A percentile compares a stretch with the other conserved stretches of the same genome.
These are phyloP conservation scores for Gadus chalcogrammus DNA, from an alignment of 2,113 vertebrate species.

Conservation along the genomic window DNA sequence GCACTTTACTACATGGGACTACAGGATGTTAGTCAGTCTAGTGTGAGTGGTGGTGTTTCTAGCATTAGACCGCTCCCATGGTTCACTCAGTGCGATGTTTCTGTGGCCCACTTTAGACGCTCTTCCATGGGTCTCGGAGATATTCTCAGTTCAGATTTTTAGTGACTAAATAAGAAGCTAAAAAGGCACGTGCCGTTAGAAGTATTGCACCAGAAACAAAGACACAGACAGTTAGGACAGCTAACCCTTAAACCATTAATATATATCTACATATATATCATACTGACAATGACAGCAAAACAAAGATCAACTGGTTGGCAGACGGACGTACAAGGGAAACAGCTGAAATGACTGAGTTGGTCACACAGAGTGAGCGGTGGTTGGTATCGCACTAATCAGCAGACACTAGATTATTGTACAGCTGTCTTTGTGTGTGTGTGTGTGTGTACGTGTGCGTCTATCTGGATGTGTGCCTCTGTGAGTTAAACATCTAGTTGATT, in stretches of 20 bases:
- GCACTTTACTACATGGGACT: constrained; percentile 59
- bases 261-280: constrained; percentile 8
- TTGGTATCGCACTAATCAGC: constrained; percentile 36
- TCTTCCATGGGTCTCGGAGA: constrained; percentile 55
- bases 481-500: neutral
- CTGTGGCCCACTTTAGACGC: constrained; percentile 66
- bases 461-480: neutral
- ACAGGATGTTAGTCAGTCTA: constrained; percentile 65
- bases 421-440: constrained; percentile 24
- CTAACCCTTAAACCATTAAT: constrained; percentile 61
- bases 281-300: constrained; percentile 45
- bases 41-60: constrained; percentile 60
- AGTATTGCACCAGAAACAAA: constrained; percentile 76
- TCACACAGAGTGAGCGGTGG: constrained; percentile 51
- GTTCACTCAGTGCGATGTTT: constrained; percentile 45
- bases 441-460: constrained; percentile 11
- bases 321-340: constrained; percentile 55
- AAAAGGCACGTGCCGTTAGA: constrained; percentile 77
- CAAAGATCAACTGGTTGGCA: constrained; percentile 61
- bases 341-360: constrained; percentile 52
- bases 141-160: constrained; percentile 57
- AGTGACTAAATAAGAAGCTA: constrained; percentile 74
- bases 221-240: constrained; percentile 67
- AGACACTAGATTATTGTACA: constrained; percentile 37
- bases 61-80: constrained; percentile 52